Evolutionary conservation across 2,888 invertebrate species (phyloP).

Genomic region (Ceramica pisi): DNA sequence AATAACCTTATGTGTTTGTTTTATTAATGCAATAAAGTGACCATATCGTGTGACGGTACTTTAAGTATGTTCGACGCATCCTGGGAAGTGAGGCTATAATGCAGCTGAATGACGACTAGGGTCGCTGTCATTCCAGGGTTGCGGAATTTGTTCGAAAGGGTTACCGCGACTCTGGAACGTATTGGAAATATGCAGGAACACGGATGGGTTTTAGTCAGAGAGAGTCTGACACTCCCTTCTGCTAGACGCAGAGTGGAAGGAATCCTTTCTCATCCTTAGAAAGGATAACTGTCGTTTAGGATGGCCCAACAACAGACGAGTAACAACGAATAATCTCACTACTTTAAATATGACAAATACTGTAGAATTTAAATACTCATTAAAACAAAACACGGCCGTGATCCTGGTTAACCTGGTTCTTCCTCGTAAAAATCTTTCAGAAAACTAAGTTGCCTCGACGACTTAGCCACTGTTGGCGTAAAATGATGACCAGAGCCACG

Average conservation of each 20-base stretch:
- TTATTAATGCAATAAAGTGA: constrained; percentile 30
- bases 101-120: background rate
- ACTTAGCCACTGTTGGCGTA: background rate
- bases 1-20: constrained; percentile 21
- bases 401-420: background rate
- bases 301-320: too few species aligned
- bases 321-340: too few species aligned
- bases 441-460: too few species aligned
- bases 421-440: background rate
- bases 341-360: too few species aligned
- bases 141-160: too few species aligned
- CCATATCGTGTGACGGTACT: background rate
- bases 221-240: too few species aligned
- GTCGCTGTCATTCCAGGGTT: background rate
- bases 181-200: too few species aligned
- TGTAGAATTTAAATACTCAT: background rate
- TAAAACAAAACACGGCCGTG: background rate
- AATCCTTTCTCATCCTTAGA: too few species aligned
- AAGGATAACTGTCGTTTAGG: too few species aligned
- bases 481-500: background rate
- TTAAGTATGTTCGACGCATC: background rate
- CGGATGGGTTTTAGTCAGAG: too few species aligned
- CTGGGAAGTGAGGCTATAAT: background rate
- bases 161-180: too few species aligned
- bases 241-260: too few species aligned